A percentile compares a stretch with the other conserved stretches of the same genome.
Conservation (phyloP, 2,797 vertebrate species). For the Dryobates pubescens region DNA sequence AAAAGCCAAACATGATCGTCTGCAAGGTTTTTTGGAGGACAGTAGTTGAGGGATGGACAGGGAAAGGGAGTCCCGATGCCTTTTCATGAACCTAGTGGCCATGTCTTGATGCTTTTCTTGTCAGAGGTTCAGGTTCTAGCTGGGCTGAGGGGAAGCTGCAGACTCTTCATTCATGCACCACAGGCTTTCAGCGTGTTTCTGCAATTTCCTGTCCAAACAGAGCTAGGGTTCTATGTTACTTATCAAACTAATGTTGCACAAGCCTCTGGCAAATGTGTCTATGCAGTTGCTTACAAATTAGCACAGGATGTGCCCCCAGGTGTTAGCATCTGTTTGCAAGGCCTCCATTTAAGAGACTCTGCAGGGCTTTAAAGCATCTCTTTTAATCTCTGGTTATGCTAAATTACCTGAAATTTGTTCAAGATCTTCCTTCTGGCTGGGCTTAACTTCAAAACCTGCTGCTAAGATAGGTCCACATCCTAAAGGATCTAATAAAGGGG, state of each 20-base stretch:
- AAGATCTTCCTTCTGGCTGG: neutral
- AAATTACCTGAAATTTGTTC: neutral
- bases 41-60: neutral
- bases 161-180: neutral
- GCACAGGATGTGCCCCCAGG: neutral
- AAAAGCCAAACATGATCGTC: neutral
- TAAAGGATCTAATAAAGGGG: neutral
- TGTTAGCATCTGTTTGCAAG: neutral
- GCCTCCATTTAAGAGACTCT: neutral
- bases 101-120: neutral
- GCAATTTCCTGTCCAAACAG: neutral
- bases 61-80: neutral
- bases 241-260: neutral
- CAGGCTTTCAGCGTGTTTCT: neutral
- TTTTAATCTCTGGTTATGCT: neutral
- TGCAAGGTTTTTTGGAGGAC: neutral
- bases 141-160: neutral
- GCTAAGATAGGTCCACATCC: neutral
- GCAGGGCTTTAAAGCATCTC: neutral
- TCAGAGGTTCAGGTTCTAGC: neutral
- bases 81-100: neutral
- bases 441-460: neutral
- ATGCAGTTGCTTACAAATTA: neutral
- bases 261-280: neutral
- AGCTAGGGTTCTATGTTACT: neutral